Conservation (phyloP, 1,140 invertebrate genomes). For the Panonychus citri region DNA sequence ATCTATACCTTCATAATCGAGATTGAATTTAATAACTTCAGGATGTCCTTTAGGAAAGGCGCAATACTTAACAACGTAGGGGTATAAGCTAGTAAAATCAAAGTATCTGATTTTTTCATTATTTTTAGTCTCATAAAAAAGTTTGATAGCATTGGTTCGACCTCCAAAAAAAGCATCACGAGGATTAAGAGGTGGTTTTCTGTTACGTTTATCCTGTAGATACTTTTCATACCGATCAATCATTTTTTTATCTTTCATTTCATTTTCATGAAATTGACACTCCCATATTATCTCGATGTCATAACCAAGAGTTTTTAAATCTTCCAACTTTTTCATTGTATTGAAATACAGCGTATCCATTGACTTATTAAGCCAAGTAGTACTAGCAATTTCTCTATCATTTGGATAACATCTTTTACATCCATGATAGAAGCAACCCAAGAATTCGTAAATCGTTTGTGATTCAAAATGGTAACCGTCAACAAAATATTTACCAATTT, state of each 20-base stretch:
- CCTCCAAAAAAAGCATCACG: background rate
- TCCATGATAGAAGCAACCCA: background rate
- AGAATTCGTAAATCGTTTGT: background rate
- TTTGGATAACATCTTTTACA: background rate
- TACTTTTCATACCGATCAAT: no score
- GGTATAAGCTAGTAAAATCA: background rate
- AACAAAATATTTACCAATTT: background rate
- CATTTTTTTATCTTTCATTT: no score
- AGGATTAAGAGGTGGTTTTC: background rate
- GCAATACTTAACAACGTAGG: background rate
- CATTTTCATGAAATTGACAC: background rate
- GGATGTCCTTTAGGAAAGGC: constrained; percentile 16
- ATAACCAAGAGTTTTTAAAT: background rate
- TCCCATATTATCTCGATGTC: background rate
- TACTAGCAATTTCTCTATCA: background rate
- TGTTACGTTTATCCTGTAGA: no score
- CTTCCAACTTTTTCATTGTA: background rate
- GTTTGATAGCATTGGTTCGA: background rate
- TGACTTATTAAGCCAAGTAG: background rate
- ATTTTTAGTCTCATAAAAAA: background rate
- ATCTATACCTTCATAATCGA: background rate
- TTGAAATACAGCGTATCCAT: background rate
- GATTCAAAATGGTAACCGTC: background rate
- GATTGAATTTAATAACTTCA: background rate
- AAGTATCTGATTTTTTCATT: background rate